These are phyloP conservation scores for Spongilla lacustris DNA, from an alignment of 37 sponge, comb jelly and placozoan genomes.

Conservation along the genomic window DNA sequence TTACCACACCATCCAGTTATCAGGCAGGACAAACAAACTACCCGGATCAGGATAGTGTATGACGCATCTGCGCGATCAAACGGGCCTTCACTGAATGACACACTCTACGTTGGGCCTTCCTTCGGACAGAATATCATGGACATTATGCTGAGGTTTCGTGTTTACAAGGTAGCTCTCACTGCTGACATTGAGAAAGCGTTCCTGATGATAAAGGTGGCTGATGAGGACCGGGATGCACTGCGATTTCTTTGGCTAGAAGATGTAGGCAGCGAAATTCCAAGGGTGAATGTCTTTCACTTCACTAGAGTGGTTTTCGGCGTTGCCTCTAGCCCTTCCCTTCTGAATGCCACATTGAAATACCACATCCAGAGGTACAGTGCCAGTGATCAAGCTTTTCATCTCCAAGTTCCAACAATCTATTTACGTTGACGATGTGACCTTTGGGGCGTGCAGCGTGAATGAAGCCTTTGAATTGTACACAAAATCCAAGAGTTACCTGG, in stretches of 20 bases:
- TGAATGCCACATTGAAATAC: slow-evolving; percentile 21
- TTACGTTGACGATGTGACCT: not conserved
- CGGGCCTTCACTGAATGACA: not conserved
- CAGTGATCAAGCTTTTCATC: not conserved
- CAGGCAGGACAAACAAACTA: slow-evolving; percentile 7
- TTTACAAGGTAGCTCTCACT: slow-evolving; percentile 2
- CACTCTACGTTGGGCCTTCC: not conserved
- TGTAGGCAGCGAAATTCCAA: not conserved
- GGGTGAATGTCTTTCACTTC: not conserved
- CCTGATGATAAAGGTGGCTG: slow-evolving; percentile 5
- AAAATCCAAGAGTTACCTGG: slow-evolving; percentile 6
- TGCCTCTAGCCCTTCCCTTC: slow-evolving; percentile 25
- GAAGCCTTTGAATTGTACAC: slow-evolving; percentile 8
- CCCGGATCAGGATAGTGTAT: slow-evolving; percentile 9
- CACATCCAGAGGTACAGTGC: not conserved
- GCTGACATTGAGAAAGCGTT: slow-evolving; percentile 13
- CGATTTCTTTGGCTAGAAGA: slow-evolving; percentile 10
- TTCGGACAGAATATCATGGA: slow-evolving; percentile 1
- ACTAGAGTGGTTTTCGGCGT: slow-evolving; percentile 20
- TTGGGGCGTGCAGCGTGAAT: not conserved
- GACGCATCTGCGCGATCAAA: slow-evolving; percentile 13
- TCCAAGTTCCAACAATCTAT: not conserved
- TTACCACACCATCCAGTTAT: slow-evolving; percentile 21
- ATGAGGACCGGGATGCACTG: not conserved
- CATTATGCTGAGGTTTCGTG: slow-evolving; percentile 7